Conservation (phyloP, 2,113 vertebrate species). For the Chloroceryle aenea region DNA sequence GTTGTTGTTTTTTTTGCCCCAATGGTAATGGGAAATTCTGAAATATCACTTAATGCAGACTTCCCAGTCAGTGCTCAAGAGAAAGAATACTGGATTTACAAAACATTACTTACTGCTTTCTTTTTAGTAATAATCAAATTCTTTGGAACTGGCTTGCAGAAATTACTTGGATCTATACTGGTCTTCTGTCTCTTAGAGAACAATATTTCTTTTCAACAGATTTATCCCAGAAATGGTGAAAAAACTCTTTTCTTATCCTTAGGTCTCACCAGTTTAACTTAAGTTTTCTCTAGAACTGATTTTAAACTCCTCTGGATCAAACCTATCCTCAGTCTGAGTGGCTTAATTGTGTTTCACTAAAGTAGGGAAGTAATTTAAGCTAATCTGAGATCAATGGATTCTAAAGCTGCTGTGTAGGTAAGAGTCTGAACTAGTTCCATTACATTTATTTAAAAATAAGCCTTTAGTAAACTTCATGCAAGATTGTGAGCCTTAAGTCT, state of each 20-base stretch:
- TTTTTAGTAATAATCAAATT: slow-evolving; percentile 29
- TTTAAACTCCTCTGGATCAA: not conserved
- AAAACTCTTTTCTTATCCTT: not conserved
- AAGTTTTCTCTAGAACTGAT: not conserved
- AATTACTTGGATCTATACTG: not conserved
- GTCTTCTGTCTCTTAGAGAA: not conserved
- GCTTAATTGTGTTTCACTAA: not conserved
- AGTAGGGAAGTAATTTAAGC: not conserved
- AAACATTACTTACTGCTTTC: not conserved
- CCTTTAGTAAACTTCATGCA: not conserved
- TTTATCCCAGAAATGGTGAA: not conserved
- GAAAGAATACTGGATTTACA: not conserved
- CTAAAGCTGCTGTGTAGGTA: not conserved
- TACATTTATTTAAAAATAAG: slow-evolving; percentile 24
- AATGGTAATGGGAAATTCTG: slow-evolving; percentile 22
- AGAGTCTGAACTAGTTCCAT: not conserved
- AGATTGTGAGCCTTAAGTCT: not conserved
- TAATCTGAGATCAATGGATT: slow-evolving; percentile 5
- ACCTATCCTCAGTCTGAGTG: not conserved
- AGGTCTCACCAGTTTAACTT: not conserved
- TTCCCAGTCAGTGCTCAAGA: not conserved
- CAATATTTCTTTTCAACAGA: not conserved
- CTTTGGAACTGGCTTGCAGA: not conserved
- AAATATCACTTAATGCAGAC: slow-evolving; percentile 5
- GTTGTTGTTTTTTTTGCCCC: not conserved